Evolutionary conservation across 2,888 invertebrate genomes (phyloP).

Genomic region (Drosophila pullipes): DNA sequence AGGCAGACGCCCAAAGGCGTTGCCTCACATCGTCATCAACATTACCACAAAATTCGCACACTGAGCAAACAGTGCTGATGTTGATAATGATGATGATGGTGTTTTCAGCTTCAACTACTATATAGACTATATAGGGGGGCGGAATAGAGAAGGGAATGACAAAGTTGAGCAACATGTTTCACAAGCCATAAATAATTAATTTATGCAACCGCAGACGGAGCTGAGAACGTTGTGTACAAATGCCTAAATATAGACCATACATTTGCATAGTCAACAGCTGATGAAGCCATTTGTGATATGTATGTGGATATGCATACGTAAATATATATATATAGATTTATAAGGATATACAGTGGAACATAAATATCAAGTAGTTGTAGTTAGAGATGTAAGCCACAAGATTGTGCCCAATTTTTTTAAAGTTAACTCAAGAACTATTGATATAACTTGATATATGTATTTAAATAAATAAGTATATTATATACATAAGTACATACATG

Average conservation of each 20-base stretch:
- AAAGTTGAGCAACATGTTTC: constrained; percentile 62
- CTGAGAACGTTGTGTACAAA: constrained; percentile 67
- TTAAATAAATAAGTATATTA: background rate
- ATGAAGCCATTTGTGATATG: constrained; percentile 68
- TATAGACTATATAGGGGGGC: background rate
- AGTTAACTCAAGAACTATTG: background rate
- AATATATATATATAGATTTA: constrained; percentile 8
- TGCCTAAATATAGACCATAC: constrained; percentile 78
- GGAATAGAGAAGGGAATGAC: background rate
- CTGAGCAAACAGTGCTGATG: constrained; percentile 60
- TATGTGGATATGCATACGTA: constrained; percentile 5
- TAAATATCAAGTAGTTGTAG: background rate
- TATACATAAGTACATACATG: background rate
- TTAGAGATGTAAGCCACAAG: too few species aligned
- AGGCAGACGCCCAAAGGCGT: constrained; percentile 39
- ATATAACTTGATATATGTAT: background rate
- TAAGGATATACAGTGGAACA: background rate
- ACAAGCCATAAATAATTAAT: constrained; percentile 79
- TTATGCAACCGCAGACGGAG: constrained; percentile 62
- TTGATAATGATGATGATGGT: constrained; percentile 44
- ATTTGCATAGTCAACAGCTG: constrained; percentile 60
- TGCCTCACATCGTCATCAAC: constrained; percentile 32
- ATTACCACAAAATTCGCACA: constrained; percentile 52
- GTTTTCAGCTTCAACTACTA: constrained; percentile 22
- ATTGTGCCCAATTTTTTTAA: background rate